Evolutionary conservation across 2,113 vertebrate genomes (phyloP).

Genomic region (Stomatorhinus ivindoensis): DNA sequence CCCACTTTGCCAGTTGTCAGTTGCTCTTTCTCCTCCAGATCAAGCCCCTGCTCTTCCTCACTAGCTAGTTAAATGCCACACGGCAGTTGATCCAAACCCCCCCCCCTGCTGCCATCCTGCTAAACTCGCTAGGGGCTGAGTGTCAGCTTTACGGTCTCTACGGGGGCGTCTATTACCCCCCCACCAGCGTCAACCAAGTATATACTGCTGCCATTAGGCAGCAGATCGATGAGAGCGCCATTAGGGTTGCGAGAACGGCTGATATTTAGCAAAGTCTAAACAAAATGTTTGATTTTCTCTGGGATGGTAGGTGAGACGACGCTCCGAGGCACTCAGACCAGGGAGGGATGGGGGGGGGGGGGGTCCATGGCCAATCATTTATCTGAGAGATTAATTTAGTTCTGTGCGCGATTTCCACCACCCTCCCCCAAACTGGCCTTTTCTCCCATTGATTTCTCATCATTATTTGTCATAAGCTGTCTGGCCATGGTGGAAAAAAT

Average conservation of each 20-base stretch:
- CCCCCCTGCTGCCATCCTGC: constrained; percentile 32
- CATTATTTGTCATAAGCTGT: constrained; percentile 77
- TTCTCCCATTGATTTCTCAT: constrained; percentile 72
- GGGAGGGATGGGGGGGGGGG: constrained; percentile 64
- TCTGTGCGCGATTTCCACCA: constrained; percentile 55
- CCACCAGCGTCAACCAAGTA: constrained; percentile 94
- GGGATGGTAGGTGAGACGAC: constrained; percentile 77
- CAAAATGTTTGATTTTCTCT: constrained; percentile 97
- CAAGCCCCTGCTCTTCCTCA: constrained; percentile 33
- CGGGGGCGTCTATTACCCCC: constrained; percentile 94
- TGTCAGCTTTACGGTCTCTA: constrained; percentile 81
- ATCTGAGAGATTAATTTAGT: constrained; percentile 76
- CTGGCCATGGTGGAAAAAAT: constrained; percentile 70
- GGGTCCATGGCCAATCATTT: constrained; percentile 73
- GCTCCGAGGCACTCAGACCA: constrained; percentile 56
- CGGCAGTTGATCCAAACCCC: neutral
- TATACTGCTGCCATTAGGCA: constrained; percentile 89
- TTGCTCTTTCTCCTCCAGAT: constrained; percentile 39
- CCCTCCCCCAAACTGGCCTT: constrained; percentile 39
- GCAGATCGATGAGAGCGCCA: constrained; percentile 95
- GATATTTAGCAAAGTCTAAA: constrained; percentile 93
- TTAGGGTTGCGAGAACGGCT: constrained; percentile 92
- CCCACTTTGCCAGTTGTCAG: constrained; percentile 28
- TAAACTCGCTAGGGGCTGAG: constrained; percentile 35
- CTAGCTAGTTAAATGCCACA: constrained; percentile 7